Conservation (phyloP, 2,888 invertebrate species). For the Ischnura elegans region DNA sequence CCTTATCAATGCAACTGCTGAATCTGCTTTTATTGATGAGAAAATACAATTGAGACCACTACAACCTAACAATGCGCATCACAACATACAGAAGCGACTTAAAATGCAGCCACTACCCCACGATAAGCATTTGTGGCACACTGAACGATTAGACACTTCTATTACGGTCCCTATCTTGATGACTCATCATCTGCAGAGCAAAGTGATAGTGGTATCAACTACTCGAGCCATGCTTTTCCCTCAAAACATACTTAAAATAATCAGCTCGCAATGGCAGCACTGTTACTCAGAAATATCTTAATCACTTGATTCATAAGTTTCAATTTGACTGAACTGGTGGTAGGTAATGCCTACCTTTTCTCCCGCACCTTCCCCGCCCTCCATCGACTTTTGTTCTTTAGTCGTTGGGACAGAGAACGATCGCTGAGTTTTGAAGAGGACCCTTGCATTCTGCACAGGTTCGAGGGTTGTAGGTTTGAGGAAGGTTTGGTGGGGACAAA, state of each 20-base stretch:
- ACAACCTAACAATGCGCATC: slow-evolving; percentile 25
- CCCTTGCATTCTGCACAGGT: slow-evolving; percentile 82
- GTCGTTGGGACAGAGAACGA: slow-evolving; percentile 96
- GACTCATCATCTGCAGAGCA: slow-evolving; percentile 16
- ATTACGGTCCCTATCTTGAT: slow-evolving; percentile 20
- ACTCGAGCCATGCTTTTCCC: slow-evolving; percentile 59
- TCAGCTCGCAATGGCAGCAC: slow-evolving; percentile 24
- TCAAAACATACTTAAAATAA: background rate
- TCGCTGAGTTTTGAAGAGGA: slow-evolving; percentile 94
- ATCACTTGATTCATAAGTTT: background rate
- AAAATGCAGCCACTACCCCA: slow-evolving; percentile 58
- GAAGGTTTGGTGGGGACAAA: slow-evolving; percentile 70
- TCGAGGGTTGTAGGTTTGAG: background rate
- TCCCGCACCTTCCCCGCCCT: slow-evolving; percentile 65
- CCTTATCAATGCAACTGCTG: background rate
- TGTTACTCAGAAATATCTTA: background rate
- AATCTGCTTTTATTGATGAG: background rate
- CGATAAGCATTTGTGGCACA: slow-evolving; percentile 41
- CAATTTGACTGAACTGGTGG: slow-evolving; percentile 39
- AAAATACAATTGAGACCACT: background rate
- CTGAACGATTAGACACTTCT: slow-evolving; percentile 17
- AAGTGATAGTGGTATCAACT: slow-evolving; percentile 17
- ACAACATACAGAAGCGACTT: slow-evolving; percentile 50
- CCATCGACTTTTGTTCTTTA: slow-evolving; percentile 81
- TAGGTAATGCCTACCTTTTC: slow-evolving; percentile 66